Percentiles rank a stretch among this genome's conserved stretches.
Evolutionary conservation across 2,113 vertebrate species (phyloP).

Genomic region (Sialia sialis): DNA sequence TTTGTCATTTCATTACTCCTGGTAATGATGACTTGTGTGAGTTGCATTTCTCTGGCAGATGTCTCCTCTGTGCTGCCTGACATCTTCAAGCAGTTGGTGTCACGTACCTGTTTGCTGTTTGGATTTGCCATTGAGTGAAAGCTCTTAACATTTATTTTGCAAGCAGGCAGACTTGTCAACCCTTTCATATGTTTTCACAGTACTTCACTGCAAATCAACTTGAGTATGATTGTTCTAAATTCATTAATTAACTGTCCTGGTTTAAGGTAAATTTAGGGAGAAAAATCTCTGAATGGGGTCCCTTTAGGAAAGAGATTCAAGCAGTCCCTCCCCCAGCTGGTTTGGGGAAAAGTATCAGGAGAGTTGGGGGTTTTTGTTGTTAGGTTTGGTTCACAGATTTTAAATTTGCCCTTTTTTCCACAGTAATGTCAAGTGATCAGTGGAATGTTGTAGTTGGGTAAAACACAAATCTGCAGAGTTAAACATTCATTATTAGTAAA

Average conservation of each 20-base stretch:
- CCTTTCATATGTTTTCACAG: not conserved
- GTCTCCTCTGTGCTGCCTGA: not conserved
- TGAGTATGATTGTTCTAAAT: not conserved
- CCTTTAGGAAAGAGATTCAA: too few relatives aligned
- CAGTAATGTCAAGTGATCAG: not conserved
- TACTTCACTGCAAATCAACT: not conserved
- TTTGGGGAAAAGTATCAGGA: not conserved
- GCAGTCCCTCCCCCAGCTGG: too few relatives aligned
- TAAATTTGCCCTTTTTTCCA: not conserved
- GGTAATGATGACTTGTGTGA: not conserved
- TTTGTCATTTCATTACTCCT: not conserved
- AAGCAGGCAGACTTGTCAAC: not conserved
- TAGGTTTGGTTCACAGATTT: not conserved
- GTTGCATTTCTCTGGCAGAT: not conserved
- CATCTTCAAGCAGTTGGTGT: not conserved
- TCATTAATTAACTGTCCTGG: not conserved
- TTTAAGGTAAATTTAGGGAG: too few relatives aligned
- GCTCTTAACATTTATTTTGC: not conserved
- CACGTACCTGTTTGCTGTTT: not conserved
- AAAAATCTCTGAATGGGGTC: too few relatives aligned
- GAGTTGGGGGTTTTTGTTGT: not conserved
- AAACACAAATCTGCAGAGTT: not conserved
- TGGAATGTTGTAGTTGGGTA: not conserved
- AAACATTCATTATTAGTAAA: not conserved
- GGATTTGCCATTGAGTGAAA: not conserved